These are phyloP conservation scores for Pseudorectes ferrugineus DNA, from an alignment of 2,113 vertebrate genomes.

Conservation along the genomic window DNA sequence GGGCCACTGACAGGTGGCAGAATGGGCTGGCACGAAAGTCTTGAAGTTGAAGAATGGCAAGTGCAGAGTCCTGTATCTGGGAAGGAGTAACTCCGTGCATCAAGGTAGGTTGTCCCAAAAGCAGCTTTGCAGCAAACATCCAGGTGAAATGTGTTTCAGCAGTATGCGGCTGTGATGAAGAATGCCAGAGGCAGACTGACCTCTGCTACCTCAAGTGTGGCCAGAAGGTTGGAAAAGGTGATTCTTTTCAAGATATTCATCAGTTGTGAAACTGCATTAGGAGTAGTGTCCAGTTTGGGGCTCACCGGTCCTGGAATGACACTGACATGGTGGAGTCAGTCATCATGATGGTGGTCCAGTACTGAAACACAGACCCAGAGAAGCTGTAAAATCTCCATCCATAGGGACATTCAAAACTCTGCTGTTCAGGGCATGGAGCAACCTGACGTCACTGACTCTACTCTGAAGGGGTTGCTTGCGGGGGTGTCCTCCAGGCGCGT, in stretches of 20 bases:
- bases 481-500: accelerated
- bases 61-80: accelerated
- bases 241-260: not conserved
- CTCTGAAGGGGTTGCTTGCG: not conserved
- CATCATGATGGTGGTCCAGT: accelerated
- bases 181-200: not conserved
- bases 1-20: not conserved
- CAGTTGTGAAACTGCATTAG: not conserved
- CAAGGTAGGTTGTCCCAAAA: not conserved
- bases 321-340: not conserved
- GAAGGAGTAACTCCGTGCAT: not conserved
- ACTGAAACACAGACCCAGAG: not conserved
- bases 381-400: not conserved
- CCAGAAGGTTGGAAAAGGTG: not conserved
- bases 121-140: not conserved
- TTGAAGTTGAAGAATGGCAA: not conserved
- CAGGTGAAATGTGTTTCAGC: not conserved
- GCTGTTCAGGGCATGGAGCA: not conserved
- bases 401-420: not conserved
- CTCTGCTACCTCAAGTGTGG: not conserved
- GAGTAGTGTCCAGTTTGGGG: no score
- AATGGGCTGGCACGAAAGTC: not conserved
- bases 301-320: accelerated
- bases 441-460: accelerated
- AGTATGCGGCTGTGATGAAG: accelerated